A percentile compares a stretch with the other conserved stretches of the same genome.
Conservation (phyloP, 2,797 vertebrate genomes). For the Uromys caudimaculatus region DNA sequence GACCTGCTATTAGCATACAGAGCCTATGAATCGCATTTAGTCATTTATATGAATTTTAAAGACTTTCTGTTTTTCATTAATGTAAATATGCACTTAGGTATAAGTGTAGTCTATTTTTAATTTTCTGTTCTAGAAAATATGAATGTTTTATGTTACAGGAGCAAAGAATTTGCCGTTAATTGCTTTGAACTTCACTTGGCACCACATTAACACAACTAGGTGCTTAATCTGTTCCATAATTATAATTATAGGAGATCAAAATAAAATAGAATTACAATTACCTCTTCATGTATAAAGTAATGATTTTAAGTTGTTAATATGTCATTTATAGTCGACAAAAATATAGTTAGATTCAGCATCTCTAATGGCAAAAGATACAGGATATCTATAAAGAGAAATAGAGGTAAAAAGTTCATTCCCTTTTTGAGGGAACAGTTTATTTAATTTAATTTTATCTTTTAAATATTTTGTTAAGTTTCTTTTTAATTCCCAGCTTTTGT, state of each 20-base stretch:
- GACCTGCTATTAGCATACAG: not conserved
- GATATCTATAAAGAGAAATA: slow-evolving; percentile 61
- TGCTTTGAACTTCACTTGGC: slow-evolving; percentile 76
- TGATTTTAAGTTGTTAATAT: slow-evolving; percentile 72
- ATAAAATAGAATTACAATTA: slow-evolving; percentile 79
- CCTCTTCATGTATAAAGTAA: slow-evolving; percentile 71
- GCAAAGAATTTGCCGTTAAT: slow-evolving; percentile 63
- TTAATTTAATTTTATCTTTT: slow-evolving; percentile 60
- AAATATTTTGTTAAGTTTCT: slow-evolving; percentile 57
- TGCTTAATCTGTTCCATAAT: slow-evolving; percentile 75
- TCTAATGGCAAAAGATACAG: slow-evolving; percentile 61
- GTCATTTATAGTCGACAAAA: slow-evolving; percentile 71
- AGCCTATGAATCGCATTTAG: slow-evolving; percentile 48
- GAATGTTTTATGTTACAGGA: slow-evolving; percentile 34
- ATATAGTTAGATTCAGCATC: slow-evolving; percentile 63
- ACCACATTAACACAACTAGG: slow-evolving; percentile 62
- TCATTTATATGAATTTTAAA: slow-evolving; percentile 6
- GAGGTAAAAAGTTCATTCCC: slow-evolving; percentile 70
- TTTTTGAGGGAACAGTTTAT: slow-evolving; percentile 47
- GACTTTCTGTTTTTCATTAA: slow-evolving; percentile 45
- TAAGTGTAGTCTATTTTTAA: slow-evolving; percentile 16
- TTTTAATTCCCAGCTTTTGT: slow-evolving; percentile 49
- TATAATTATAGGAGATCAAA: slow-evolving; percentile 76
- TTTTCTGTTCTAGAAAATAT: slow-evolving; percentile 41
- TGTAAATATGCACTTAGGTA: slow-evolving; percentile 58